phyloP scores from a whole-genome alignment of 2,113 vertebrate genomes.

The Probosciger aterrimus region DNA sequence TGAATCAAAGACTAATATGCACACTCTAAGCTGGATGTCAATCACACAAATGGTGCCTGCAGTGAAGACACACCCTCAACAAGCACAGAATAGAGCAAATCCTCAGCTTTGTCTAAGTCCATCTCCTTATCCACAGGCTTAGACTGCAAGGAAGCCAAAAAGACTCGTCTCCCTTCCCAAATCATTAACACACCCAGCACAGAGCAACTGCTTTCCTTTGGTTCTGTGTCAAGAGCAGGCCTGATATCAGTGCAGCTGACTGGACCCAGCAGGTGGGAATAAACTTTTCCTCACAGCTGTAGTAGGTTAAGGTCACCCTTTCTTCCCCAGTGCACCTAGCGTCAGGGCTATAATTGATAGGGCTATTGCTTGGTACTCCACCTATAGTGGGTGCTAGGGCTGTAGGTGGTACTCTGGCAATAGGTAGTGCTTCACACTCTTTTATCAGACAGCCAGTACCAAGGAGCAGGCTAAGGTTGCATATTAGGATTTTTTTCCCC shows the following conservation, averaged over 20 bases:
- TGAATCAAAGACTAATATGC: neutral
- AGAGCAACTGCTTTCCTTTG: neutral
- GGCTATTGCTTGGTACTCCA: neutral
- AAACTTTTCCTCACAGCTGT: neutral
- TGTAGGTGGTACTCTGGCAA: neutral
- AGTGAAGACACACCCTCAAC: neutral
- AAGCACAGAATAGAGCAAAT: neutral
- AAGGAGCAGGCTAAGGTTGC: neutral
- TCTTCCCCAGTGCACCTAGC: neutral
- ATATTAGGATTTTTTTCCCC: neutral
- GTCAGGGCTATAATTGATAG: neutral
- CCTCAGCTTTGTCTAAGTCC: neutral
- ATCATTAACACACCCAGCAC: neutral
- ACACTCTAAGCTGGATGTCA: neutral
- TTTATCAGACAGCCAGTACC: neutral
- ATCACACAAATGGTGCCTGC: neutral
- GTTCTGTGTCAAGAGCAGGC: neutral
- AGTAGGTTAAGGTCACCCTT: neutral
- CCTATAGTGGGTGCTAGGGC: neutral
- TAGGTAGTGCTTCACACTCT: neutral
- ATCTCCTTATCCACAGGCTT: neutral
- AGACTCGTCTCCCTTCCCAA: neutral
- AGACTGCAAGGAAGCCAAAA: neutral
- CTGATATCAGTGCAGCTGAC: neutral
- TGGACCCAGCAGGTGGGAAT: neutral